Conservation (phyloP, 2,888 invertebrate genomes). For the Morinoia aosen region DNA sequence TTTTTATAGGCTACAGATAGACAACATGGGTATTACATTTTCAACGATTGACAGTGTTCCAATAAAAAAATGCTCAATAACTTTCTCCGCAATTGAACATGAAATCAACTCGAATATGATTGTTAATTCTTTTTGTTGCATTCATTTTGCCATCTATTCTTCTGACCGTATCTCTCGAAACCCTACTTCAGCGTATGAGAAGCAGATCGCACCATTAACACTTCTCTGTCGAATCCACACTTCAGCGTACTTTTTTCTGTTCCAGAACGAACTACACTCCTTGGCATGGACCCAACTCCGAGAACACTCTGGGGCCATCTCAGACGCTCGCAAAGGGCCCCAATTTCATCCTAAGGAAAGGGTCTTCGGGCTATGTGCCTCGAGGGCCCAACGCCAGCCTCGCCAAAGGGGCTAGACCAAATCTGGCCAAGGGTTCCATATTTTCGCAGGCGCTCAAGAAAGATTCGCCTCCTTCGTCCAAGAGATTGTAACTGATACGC, state of each 20-base stretch:
- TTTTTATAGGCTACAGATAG: too few species aligned
- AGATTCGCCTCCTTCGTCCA: constrained; percentile 61
- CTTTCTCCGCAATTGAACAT: too few species aligned
- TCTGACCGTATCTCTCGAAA: too few species aligned
- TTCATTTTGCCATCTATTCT: too few species aligned
- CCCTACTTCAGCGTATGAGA: too few species aligned
- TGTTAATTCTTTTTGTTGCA: too few species aligned
- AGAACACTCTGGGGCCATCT: constrained; percentile 56
- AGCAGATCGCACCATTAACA: too few species aligned
- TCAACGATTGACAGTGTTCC: too few species aligned
- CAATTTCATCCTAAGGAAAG: constrained; percentile 55
- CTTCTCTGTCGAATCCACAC: too few species aligned
- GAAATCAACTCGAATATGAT: too few species aligned
- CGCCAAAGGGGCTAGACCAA: constrained; percentile 63
- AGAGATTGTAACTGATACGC: constrained; percentile 56
- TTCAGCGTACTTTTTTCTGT: not conserved
- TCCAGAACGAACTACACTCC: constrained; percentile 63
- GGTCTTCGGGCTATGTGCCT: constrained; percentile 56
- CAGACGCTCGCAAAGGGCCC: constrained; percentile 61
- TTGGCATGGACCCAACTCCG: constrained; percentile 66
- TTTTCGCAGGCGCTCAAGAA: constrained; percentile 65
- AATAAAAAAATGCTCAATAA: too few species aligned
- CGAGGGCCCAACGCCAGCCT: constrained; percentile 57
- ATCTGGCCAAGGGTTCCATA: constrained; percentile 63
- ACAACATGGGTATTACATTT: too few species aligned